Evolutionary conservation across 2,113 vertebrate genomes (phyloP).

Genomic region (Morphnarchus princeps): DNA sequence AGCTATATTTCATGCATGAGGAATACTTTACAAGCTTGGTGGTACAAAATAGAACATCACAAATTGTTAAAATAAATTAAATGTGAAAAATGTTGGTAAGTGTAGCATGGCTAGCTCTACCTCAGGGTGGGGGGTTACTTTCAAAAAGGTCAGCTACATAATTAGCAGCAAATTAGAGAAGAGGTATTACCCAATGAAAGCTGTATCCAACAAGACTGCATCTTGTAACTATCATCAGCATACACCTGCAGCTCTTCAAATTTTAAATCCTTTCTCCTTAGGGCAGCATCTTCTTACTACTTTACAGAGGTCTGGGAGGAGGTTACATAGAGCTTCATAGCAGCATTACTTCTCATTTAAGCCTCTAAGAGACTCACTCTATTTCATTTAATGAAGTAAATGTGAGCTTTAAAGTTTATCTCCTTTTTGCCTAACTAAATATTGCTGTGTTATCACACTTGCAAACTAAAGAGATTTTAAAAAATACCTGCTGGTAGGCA

Average conservation of each 20-base stretch:
- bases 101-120: background rate
- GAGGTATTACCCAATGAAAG: background rate
- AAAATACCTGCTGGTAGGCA: background rate
- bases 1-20: background rate
- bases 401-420: background rate
- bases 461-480: background rate
- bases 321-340: slow-evolving; percentile 4
- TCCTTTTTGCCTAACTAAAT: slow-evolving; percentile 4
- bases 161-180: slow-evolving; percentile 46
- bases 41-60: background rate
- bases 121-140: background rate
- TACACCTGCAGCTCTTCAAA: background rate
- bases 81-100: background rate
- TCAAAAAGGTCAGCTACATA: background rate
- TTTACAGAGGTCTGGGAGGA: background rate
- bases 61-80: slow-evolving; percentile 18
- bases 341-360: slow-evolving; percentile 9
- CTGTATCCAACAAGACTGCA: background rate
- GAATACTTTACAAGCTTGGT: background rate
- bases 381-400: background rate
- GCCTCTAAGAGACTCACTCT: background rate
- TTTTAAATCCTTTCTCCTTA: background rate
- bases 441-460: background rate
- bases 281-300: background rate
- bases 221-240: background rate